phyloP scores from a whole-genome alignment of 2,113 vertebrate genomes.

The Salvelinus sp. region DNA sequence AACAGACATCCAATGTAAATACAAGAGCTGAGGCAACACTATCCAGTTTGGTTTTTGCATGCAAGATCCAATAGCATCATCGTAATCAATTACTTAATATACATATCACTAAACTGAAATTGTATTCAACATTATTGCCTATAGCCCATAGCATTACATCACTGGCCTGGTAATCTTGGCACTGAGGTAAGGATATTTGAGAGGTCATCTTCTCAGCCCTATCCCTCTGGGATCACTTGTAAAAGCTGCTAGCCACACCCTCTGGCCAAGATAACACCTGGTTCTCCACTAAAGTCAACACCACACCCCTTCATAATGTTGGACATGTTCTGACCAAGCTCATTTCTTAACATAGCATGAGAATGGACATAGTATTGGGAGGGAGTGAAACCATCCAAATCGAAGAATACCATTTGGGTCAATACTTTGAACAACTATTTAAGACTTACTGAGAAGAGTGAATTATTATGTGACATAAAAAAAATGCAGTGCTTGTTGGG shows the following conservation, averaged over 20 bases:
- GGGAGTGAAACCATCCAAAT: too few relatives aligned
- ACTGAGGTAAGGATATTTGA: not conserved
- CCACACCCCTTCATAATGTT: not conserved
- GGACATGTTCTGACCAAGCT: not conserved
- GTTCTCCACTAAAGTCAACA: not conserved
- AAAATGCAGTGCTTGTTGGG: too few relatives aligned
- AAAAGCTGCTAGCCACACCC: slow-evolving; percentile 18
- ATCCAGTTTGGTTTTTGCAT: slow-evolving; percentile 3
- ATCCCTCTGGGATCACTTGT: not conserved
- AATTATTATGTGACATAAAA: too few relatives aligned
- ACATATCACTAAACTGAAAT: not conserved
- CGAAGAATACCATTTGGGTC: too few relatives aligned
- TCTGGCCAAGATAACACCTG: slow-evolving; percentile 13
- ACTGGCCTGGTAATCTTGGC: not conserved
- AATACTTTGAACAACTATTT: too few relatives aligned
- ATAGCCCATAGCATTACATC: not conserved
- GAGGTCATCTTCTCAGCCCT: not conserved
- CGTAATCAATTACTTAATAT: slow-evolving; percentile 14
- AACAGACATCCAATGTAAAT: slow-evolving; percentile 40
- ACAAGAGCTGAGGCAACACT: slow-evolving; percentile 5
- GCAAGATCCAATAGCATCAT: slow-evolving; percentile 16
- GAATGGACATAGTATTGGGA: too few relatives aligned
- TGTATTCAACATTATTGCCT: not conserved
- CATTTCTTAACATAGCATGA: too few relatives aligned
- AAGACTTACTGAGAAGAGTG: too few relatives aligned